Conservation (phyloP, 2,797 vertebrate genomes). For the Huso huso region DNA sequence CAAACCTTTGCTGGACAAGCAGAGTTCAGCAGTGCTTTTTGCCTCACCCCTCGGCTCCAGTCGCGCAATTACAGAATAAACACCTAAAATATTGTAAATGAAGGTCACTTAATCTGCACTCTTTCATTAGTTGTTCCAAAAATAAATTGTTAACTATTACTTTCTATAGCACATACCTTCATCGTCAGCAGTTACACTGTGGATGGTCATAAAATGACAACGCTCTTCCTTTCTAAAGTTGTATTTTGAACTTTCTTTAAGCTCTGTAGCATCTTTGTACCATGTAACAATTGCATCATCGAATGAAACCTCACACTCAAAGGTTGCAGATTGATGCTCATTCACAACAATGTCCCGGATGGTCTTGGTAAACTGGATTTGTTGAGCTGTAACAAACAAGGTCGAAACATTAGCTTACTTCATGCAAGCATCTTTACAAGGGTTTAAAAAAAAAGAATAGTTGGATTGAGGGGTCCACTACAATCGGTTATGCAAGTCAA, state of each 20-base stretch:
- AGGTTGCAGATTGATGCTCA: slow-evolving; percentile 89
- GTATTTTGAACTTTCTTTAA: slow-evolving; percentile 89
- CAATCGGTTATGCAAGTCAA: not conserved
- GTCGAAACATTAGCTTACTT: not conserved
- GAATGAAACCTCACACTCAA: slow-evolving; percentile 96
- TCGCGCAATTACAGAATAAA: slow-evolving; percentile 95
- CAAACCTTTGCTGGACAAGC: slow-evolving; percentile 93
- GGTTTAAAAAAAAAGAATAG: too few species aligned
- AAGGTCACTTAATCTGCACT: slow-evolving; percentile 39
- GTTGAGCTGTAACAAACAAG: slow-evolving; percentile 69
- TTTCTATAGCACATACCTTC: slow-evolving; percentile 75
- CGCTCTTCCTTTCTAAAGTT: slow-evolving; percentile 90
- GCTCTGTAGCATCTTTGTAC: slow-evolving; percentile 94
- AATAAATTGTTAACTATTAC: slow-evolving; percentile 3
- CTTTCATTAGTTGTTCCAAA: slow-evolving; percentile 10
- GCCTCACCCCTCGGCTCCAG: slow-evolving; percentile 94
- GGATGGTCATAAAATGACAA: slow-evolving; percentile 96
- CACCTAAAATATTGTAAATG: slow-evolving; percentile 70
- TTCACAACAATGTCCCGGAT: slow-evolving; percentile 97
- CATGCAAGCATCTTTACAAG: too few species aligned
- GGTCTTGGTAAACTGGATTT: slow-evolving; percentile 97
- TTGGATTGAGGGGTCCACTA: too few species aligned
- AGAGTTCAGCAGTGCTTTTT: slow-evolving; percentile 94
- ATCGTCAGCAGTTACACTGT: slow-evolving; percentile 88
- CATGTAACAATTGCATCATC: slow-evolving; percentile 94